A percentile compares a stretch with the other conserved stretches of the same genome.
phyloP scores from a whole-genome alignment of 2,888 invertebrate genomes.

The Anagyrus pseudococci region DNA sequence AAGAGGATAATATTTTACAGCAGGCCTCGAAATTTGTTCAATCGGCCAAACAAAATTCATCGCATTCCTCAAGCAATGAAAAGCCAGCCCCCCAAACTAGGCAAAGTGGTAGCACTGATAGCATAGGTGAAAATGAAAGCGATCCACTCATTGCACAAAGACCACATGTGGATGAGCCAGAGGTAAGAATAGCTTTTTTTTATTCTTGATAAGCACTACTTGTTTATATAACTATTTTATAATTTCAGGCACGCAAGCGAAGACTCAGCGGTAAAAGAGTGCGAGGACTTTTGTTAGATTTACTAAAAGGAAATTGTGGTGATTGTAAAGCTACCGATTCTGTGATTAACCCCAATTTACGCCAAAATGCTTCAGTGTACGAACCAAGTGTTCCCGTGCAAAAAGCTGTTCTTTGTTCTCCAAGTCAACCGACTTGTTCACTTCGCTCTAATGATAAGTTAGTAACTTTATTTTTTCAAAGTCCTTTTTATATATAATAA shows the following conservation, averaged over 20 bases:
- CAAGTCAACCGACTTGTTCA: constrained; percentile 34
- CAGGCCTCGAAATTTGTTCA: constrained; percentile 41
- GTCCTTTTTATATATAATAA: background rate
- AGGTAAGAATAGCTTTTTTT: constrained; percentile 43
- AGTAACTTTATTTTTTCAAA: constrained; percentile 12
- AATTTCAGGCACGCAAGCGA: constrained; percentile 48
- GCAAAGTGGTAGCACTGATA: constrained; percentile 21
- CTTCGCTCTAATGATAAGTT: constrained; percentile 40
- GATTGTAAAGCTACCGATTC: constrained; percentile 48
- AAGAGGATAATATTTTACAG: constrained; percentile 33
- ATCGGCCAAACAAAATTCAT: constrained; percentile 35
- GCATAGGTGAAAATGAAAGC: constrained; percentile 42
- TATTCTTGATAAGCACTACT: background rate
- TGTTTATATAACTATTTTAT: background rate
- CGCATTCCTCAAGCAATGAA: constrained; percentile 38
- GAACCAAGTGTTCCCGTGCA: constrained; percentile 33
- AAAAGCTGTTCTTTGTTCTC: constrained; percentile 23
- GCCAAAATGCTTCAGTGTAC: constrained; percentile 23
- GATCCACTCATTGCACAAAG: constrained; percentile 43
- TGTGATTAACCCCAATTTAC: constrained; percentile 26
- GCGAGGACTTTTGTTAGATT: constrained; percentile 52
- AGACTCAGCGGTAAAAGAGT: constrained; percentile 54
- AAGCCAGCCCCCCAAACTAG: constrained; percentile 31
- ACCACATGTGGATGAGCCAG: constrained; percentile 42
- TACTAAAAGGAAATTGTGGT: constrained; percentile 52